These are phyloP conservation scores for Megaptera novaeangliae DNA, from an alignment of 2,113 vertebrate genomes.

Conservation along the genomic window DNA sequence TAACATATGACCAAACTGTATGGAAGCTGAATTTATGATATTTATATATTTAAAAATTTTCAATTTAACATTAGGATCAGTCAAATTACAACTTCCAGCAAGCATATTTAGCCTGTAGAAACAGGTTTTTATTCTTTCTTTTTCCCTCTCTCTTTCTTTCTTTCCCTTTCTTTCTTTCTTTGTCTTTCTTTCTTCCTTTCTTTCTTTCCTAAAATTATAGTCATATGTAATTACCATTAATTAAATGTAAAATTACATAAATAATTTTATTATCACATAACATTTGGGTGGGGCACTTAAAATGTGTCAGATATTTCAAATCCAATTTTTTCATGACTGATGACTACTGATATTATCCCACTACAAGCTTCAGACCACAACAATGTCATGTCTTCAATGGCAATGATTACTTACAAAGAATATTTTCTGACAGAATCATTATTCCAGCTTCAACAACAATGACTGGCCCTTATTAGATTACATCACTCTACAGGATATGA, in stretches of 20 bases:
- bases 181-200: background rate
- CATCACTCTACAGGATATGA: background rate
- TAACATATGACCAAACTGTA: background rate
- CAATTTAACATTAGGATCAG: background rate
- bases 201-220: conserved; percentile 11
- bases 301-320: background rate
- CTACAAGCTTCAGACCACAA: background rate
- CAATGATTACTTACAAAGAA: background rate
- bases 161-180: background rate
- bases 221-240: background rate
- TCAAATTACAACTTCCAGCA: background rate
- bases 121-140: background rate
- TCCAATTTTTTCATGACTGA: background rate
- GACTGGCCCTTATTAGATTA: background rate
- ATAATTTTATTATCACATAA: background rate
- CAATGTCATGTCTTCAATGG: background rate
- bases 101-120: background rate
- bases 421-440: conserved; percentile 37
- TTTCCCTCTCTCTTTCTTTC: background rate
- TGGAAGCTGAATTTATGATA: background rate
- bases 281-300: background rate
- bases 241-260: background rate
- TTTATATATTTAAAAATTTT: background rate
- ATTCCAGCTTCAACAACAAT: background rate
- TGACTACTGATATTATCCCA: background rate